A percentile compares a stretch with the other conserved stretches of the same genome.
Evolutionary conservation across 2,113 vertebrate genomes (phyloP).

Genomic region (Podocnemis expansa): DNA sequence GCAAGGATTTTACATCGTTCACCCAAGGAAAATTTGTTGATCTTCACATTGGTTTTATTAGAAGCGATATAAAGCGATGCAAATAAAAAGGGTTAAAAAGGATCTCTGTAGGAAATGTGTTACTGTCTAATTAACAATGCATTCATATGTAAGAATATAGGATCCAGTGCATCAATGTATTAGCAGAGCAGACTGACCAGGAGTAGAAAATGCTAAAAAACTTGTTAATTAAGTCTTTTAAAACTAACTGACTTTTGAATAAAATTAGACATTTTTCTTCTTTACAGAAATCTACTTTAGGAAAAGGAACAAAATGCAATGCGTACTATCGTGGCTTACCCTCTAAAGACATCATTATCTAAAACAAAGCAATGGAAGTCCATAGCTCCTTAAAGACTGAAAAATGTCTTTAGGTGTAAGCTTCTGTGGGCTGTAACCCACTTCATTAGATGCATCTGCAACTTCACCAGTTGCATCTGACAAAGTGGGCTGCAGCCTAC

Average conservation of each 20-base stretch:
- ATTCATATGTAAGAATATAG: slow-evolving; percentile 71
- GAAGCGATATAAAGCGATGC: slow-evolving; percentile 65
- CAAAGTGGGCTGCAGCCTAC: no score
- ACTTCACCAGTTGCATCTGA: no score
- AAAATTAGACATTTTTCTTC: not conserved
- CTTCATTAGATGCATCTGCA: no score
- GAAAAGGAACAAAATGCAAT: slow-evolving; percentile 1
- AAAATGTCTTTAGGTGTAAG: no score
- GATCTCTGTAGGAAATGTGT: slow-evolving; percentile 57
- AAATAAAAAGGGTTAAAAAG: slow-evolving; percentile 57
- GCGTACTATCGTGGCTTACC: not conserved
- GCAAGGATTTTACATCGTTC: slow-evolving; percentile 52
- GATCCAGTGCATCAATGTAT: slow-evolving; percentile 63
- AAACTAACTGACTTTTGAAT: slow-evolving; percentile 3
- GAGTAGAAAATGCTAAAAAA: slow-evolving; percentile 58
- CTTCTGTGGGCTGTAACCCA: no score
- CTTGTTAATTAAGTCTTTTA: slow-evolving; percentile 18
- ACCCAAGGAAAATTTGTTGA: slow-evolving; percentile 52
- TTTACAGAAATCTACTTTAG: not conserved
- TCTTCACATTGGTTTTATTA: slow-evolving; percentile 69
- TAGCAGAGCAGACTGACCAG: slow-evolving; percentile 56
- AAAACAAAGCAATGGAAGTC: no score
- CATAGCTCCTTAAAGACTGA: no score
- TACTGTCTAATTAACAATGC: slow-evolving; percentile 72
- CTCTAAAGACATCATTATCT: not conserved